Evolutionary conservation across 2,113 vertebrate species (phyloP).

Genomic region (Brienomyrus brachyistius): DNA sequence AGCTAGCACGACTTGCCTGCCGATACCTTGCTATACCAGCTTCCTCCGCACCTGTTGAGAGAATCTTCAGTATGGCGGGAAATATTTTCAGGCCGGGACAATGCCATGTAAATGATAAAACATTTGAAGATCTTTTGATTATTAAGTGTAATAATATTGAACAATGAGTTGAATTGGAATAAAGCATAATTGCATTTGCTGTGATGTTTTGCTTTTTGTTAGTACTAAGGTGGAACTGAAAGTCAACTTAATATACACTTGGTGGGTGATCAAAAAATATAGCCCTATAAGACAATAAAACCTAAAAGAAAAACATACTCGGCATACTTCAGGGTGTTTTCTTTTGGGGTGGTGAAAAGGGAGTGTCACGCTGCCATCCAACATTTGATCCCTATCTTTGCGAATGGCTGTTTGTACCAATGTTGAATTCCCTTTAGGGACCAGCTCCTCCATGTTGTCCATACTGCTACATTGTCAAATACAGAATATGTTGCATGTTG

Average conservation of each 20-base stretch:
- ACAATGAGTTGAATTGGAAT: background rate
- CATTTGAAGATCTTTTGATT: background rate
- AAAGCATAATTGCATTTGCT: background rate
- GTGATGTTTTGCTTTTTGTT: background rate
- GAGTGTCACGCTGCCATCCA: background rate
- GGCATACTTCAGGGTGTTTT: background rate
- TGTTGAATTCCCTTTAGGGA: background rate
- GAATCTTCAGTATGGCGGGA: background rate
- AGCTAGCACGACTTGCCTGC: background rate
- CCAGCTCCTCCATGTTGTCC: background rate
- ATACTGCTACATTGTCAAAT: background rate
- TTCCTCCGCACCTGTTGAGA: background rate
- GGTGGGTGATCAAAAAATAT: background rate
- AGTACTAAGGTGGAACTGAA: background rate
- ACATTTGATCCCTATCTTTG: background rate
- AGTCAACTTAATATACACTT: background rate
- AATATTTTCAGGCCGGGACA: background rate
- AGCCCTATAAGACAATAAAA: background rate
- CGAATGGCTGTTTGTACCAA: background rate
- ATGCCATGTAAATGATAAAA: background rate
- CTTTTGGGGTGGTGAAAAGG: background rate
- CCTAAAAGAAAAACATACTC: background rate
- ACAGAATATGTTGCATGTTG: background rate
- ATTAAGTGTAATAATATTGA: background rate
- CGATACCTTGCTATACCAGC: background rate